Base-by-base conservation (phyloP, 2,797 vertebrate species). In the Tapirus indicus region DNA sequence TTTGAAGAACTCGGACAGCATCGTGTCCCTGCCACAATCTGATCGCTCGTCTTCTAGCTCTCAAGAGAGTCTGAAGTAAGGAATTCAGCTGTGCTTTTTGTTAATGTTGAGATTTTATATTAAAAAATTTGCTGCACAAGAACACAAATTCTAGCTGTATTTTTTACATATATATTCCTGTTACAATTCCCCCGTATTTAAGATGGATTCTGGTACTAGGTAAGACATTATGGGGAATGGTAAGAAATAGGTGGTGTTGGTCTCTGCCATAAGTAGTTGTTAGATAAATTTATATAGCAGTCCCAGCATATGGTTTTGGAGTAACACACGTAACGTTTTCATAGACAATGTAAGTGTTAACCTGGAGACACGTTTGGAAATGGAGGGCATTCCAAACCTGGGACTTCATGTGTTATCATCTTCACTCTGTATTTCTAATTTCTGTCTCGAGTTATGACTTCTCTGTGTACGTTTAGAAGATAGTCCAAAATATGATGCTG, bases 51-150 rank as follows among this genome's bases (percentile, higher is more conserved):
- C 99, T 0, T 99, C 99, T 2, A 99, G 99, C 89, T 99, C 99
- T 14, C 99, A 99, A 98, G 99, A 99, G 98, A 99, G 99, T 98
- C 99, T 99, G 25, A 99, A 99, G 99, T 99, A 98, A 99, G 99
- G 71, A 52, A 60, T 17, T n/a, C 20, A 18, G 2, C 49, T 54
- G 25, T 56, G 49, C 17, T 27, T 35, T 29, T 56, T 6, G 7
- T 25, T 29, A 5, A 0, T 62, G 20, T 49, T 52, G 35, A n/a
- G 20, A 23, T 23, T 74, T 71, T 60, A 16, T 75, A 1, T 72
- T 54, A 75, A 35, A 47, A 44, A 7, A 5, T 16, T 49, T 5
- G 20, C 80, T 86, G 16, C 41, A 0, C 38, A 14, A 29, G 91
- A 72, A 21, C 38, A 11, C 60, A 41, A 11, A 25, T 41, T 29